Percentiles rank a stretch among this genome's conserved stretches.
Conservation (phyloP, 1,140 invertebrate genomes). For the Euglossa dilemma region DNA sequence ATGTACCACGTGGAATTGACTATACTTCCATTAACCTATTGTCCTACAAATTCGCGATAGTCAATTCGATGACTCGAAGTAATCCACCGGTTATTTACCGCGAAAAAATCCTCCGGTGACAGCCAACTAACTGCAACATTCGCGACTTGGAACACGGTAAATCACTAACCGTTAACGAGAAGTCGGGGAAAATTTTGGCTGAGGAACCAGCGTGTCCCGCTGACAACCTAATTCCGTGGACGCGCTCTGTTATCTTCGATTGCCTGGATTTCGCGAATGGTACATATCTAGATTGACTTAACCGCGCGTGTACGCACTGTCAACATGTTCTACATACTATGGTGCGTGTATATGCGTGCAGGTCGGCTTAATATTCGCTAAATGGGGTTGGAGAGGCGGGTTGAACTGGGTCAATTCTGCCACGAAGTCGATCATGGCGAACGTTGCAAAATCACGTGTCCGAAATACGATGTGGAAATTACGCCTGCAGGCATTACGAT, state of each 20-base stretch:
- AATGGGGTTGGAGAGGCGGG: slow-evolving; percentile 28
- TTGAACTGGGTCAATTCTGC: slow-evolving; percentile 45
- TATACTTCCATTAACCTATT: no score
- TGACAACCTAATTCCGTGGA: slow-evolving; percentile 43
- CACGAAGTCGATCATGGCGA: slow-evolving; percentile 45
- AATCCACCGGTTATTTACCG: no score
- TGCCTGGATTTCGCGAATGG: slow-evolving; percentile 49
- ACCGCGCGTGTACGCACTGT: slow-evolving; percentile 52
- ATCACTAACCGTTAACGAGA: neutral
- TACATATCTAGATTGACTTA: slow-evolving; percentile 55
- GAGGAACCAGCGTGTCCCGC: neutral
- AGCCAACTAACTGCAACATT: no score
- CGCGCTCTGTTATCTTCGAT: slow-evolving; percentile 44
- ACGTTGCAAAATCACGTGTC: slow-evolving; percentile 34
- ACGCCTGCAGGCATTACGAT: neutral
- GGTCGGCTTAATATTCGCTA: slow-evolving; percentile 50
- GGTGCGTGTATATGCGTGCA: slow-evolving; percentile 28
- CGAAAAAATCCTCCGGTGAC: no score
- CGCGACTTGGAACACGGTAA: neutral
- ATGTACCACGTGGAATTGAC: no score
- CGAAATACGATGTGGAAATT: slow-evolving; percentile 9
- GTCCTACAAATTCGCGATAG: no score
- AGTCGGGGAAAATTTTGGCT: slow-evolving; percentile 23
- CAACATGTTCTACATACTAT: slow-evolving; percentile 48
- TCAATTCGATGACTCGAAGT: no score